Evolutionary conservation across 2,888 invertebrate species (phyloP).

Genomic region (Rhingia rostrata): DNA sequence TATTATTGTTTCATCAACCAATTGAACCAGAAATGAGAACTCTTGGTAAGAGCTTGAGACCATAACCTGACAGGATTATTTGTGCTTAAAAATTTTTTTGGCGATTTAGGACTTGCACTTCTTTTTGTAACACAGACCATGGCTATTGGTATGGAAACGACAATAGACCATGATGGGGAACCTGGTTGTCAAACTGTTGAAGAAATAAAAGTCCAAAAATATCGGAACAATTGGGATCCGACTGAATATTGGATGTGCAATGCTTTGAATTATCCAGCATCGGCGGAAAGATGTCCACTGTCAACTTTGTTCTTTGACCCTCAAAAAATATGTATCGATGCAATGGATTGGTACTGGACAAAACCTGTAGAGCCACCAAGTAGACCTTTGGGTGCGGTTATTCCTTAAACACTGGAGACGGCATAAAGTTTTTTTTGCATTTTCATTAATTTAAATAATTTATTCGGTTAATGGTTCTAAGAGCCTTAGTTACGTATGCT

Average conservation of each 20-base stretch:
- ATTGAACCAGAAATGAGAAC: constrained; percentile 17
- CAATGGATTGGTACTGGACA: constrained; percentile 78
- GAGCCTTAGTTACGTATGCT: too few species aligned
- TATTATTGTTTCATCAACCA: too few species aligned
- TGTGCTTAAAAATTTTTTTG: neutral
- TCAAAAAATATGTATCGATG: constrained; percentile 76
- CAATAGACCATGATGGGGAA: constrained; percentile 63
- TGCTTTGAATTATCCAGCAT: constrained; percentile 61
- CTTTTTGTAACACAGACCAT: neutral
- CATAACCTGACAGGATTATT: neutral
- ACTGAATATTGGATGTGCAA: constrained; percentile 79
- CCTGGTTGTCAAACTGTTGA: constrained; percentile 77
- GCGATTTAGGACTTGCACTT: neutral
- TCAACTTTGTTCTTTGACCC: constrained; percentile 76
- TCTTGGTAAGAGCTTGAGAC: neutral
- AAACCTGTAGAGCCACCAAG: constrained; percentile 77
- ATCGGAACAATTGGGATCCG: constrained; percentile 79
- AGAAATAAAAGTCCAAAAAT: constrained; percentile 74
- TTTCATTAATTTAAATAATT: too few species aligned
- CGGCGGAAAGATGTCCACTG: constrained; percentile 73
- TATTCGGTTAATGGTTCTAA: too few species aligned
- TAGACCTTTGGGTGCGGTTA: constrained; percentile 1
- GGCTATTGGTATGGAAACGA: neutral
- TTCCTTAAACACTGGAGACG: neutral
- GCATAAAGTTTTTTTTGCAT: neutral